Evolutionary conservation across 2,888 invertebrate species (phyloP).

Genomic region (Cephus runcator): DNA sequence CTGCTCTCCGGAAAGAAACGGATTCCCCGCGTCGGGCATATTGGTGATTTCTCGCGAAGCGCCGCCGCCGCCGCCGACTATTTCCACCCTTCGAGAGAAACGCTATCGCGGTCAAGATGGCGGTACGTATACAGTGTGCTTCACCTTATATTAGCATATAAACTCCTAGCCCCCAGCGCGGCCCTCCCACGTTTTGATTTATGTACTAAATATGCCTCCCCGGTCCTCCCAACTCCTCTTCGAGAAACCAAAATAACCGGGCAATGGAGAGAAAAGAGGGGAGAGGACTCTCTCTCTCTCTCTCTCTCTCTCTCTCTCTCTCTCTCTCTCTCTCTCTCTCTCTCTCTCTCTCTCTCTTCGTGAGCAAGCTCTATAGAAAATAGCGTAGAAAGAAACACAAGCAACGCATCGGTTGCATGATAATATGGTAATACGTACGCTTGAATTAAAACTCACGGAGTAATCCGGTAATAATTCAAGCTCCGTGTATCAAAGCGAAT

Average conservation of each 20-base stretch:
- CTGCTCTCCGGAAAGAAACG: constrained; percentile 7
- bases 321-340: no score
- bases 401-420: constrained; percentile 36
- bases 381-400: no score
- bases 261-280: constrained; percentile 23
- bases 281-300: no score
- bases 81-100: constrained; percentile 34
- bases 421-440: constrained; percentile 57
- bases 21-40: constrained; percentile 34
- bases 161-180: constrained; percentile 58
- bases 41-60: constrained; percentile 50
- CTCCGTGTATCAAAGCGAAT: constrained; percentile 62
- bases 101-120: constrained; percentile 57
- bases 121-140: constrained; percentile 52
- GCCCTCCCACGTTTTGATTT: constrained; percentile 59
- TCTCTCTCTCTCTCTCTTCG: no score
- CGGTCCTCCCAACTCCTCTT: constrained; percentile 15
- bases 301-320: no score
- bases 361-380: no score
- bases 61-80: constrained; percentile 34
- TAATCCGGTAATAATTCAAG: constrained; percentile 63
- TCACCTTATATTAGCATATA: constrained; percentile 61
- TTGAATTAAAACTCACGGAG: constrained; percentile 56
- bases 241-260: background rate
- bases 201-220: constrained; percentile 63